Evolutionary conservation across 2,113 vertebrate species (phyloP), one percentile per base, ranked within the genome.

Genomic region (Caretta caretta): DNA sequence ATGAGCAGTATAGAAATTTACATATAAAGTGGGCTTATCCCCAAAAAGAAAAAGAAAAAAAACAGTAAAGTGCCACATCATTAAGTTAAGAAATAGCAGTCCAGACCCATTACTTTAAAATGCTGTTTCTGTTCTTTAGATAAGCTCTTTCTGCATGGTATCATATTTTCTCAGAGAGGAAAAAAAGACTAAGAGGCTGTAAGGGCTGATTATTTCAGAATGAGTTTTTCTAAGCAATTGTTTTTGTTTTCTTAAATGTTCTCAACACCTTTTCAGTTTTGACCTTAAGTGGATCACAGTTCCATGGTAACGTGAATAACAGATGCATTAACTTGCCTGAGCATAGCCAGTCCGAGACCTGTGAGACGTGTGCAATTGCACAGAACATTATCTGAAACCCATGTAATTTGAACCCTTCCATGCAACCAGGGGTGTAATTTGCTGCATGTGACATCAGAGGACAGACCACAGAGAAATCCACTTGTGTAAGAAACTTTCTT

Each of bases 1-100:
- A 93, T 76, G 80, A 96, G 75, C 76, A 90, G 78, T 80, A 93
- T 14, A 90, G 62, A 97, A 97, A 98, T 98, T 94, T 98, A 88
- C 95, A 95, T 97, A 97, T 94, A 97, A 97, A 98, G 93, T 96
- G 87, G 38, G 25, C 83, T 97, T 97, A 79, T 93, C 57, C 13
- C 86, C 19, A 91, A 85, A 97, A n/a, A 4, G 19, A 19, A 8
- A 38, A n/a, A n/a, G 19, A 69, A 69, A n/a, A n/a, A 69, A 69
- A n/a, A n/a, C 4, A 22, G 65, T 38, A 72, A 72, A 93, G 29
- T 90, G 84, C 81, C 96, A 92, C 6, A 56, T 96, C 97, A 90
- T 97, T 97, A 97, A 93, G 91, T 93, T 94, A 98, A 96, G 86
- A 80, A 86, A 87, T 27, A 94, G 57, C 83, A 97, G 49, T 87